These are phyloP conservation scores for Poeciliopsis turrubarensis DNA, from an alignment of 2,113 vertebrate species.

Conservation along the genomic window DNA sequence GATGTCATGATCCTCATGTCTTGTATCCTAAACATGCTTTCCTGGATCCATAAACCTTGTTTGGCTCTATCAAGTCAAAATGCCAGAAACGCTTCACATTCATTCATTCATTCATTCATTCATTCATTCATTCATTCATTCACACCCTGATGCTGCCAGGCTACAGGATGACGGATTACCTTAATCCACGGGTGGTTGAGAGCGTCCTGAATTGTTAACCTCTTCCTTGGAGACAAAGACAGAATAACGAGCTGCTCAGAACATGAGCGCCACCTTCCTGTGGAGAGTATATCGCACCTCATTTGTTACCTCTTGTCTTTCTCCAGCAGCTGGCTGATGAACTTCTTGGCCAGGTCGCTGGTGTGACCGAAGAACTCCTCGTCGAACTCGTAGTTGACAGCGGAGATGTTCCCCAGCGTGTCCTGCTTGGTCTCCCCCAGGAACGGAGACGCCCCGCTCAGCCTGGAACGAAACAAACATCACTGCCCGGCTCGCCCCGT, in stretches of 20 bases:
- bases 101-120: too few species aligned
- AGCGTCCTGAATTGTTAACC: constrained; percentile 91
- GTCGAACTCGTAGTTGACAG: constrained; percentile 93
- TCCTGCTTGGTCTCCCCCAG: constrained; percentile 96
- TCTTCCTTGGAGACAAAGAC: constrained; percentile 82
- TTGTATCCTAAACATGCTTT: not conserved
- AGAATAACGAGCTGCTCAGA: not conserved
- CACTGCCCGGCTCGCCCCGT: not conserved
- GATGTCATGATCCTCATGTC: not conserved
- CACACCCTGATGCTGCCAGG: too few species aligned
- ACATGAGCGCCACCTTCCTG: not conserved
- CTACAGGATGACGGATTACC: constrained; percentile 75
- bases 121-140: too few species aligned
- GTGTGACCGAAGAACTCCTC: constrained; percentile 97
- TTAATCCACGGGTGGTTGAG: constrained; percentile 94
- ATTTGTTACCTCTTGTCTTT: constrained; percentile 81
- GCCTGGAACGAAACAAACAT: constrained; percentile 68
- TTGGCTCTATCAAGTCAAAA: too few species aligned
- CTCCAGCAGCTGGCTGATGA: constrained; percentile 91
- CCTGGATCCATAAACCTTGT: too few species aligned
- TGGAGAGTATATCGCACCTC: not conserved
- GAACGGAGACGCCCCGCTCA: constrained; percentile 96
- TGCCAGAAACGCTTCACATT: too few species aligned
- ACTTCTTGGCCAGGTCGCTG: constrained; percentile 92
- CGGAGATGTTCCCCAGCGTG: constrained; percentile 92